Evolutionary conservation across 2,888 invertebrate genomes (phyloP).

Genomic region (Thymelicus lineola): DNA sequence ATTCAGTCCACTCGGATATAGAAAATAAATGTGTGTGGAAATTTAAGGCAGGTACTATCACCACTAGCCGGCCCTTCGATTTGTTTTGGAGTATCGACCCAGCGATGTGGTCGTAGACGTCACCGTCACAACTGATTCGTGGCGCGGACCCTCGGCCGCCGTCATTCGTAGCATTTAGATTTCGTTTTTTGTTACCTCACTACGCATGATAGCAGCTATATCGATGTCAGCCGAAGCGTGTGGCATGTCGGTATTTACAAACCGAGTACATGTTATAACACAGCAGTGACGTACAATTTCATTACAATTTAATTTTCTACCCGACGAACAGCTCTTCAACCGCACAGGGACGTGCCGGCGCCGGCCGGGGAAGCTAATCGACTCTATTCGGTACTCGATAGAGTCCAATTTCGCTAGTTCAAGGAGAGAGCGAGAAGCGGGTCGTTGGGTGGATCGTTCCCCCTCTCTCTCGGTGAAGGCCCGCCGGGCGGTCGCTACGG

Average conservation of each 20-base stretch:
- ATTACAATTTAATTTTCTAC: neutral
- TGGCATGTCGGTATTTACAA: slow-evolving; percentile 4
- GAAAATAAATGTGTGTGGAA: neutral
- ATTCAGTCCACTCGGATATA: no score
- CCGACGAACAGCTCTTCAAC: slow-evolving; percentile 51
- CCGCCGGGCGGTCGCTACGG: slow-evolving; percentile 49
- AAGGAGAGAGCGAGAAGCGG: slow-evolving; percentile 41
- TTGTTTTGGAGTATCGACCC: neutral
- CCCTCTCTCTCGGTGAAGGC: slow-evolving; percentile 42
- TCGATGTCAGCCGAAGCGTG: no score
- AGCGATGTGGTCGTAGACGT: neutral
- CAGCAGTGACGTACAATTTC: neutral
- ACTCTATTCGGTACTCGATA: slow-evolving; percentile 26
- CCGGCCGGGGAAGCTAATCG: slow-evolving; percentile 16
- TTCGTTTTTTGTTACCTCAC: no score
- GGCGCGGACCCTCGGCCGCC: no score
- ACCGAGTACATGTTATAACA: neutral
- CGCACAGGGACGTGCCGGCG: slow-evolving; percentile 49
- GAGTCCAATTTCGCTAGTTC: slow-evolving; percentile 31
- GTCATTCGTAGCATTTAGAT: no score
- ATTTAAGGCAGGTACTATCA: neutral
- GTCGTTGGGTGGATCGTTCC: slow-evolving; percentile 18
- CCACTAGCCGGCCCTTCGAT: neutral
- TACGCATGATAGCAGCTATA: no score
- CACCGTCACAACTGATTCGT: no score